These are phyloP conservation scores for Drosophila mimica DNA, from an alignment of 2,888 invertebrate species.

Conservation along the genomic window DNA sequence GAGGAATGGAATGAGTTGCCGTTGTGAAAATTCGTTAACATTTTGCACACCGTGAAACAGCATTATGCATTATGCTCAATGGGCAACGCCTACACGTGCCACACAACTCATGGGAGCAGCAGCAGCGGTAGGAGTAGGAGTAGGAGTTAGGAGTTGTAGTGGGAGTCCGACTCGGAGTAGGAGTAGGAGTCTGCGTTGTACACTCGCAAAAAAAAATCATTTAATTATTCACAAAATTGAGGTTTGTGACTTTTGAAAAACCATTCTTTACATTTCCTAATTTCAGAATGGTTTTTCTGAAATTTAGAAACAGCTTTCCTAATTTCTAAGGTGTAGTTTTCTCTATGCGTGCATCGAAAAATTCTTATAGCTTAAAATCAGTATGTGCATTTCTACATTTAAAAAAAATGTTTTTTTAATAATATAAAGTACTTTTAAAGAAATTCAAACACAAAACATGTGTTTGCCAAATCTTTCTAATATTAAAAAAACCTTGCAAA, in stretches of 20 bases:
- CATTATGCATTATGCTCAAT: constrained; percentile 60
- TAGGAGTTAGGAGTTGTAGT: not conserved
- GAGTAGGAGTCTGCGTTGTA: not conserved
- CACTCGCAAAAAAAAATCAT: not conserved
- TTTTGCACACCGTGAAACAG: constrained; percentile 72
- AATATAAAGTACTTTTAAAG: no score
- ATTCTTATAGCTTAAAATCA: not conserved
- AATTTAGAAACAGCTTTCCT: not conserved
- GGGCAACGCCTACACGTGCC: constrained; percentile 73
- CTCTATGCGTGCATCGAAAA: not conserved
- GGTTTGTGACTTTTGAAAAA: not conserved
- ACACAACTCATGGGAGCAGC: constrained; percentile 19
- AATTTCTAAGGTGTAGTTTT: not conserved
- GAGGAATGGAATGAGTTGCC: constrained; percentile 38
- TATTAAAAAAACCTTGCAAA: not conserved
- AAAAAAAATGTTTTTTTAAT: not conserved
- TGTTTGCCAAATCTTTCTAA: no score
- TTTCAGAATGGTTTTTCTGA: accelerated
- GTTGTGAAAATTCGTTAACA: constrained; percentile 73
- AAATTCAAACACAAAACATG: no score
- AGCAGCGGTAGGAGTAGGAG: not conserved
- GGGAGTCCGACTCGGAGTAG: not conserved
- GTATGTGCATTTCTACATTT: not conserved
- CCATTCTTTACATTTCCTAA: not conserved
- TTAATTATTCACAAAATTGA: not conserved